phyloP scores from a whole-genome alignment of 2,113 vertebrate species.

The Mesocricetus auratus region DNA sequence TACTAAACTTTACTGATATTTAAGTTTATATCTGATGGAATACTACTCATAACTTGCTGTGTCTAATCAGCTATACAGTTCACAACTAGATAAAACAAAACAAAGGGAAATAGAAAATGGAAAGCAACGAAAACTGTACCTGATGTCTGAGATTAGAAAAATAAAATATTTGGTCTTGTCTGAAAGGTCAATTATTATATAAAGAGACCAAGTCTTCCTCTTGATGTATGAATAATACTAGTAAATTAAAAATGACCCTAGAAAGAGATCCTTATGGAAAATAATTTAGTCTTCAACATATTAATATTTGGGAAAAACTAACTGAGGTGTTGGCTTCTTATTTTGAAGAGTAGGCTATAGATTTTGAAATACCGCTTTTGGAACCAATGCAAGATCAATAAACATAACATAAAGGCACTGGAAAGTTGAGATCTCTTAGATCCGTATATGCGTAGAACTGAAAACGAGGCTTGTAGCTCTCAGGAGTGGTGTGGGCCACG shows the following conservation, averaged over 20 bases:
- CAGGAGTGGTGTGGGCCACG: not conserved
- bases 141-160: slow-evolving; percentile 33
- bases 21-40: not conserved
- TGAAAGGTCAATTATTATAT: not conserved
- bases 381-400: slow-evolving; percentile 40
- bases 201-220: not conserved
- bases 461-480: not conserved
- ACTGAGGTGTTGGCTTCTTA: not conserved
- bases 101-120: not conserved
- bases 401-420: not conserved
- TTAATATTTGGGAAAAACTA: not conserved
- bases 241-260: slow-evolving; percentile 4
- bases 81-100: not conserved
- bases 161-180: not conserved
- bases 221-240: not conserved
- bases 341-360: not conserved
- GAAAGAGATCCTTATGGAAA: not conserved
- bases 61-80: not conserved
- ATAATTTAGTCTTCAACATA: not conserved
- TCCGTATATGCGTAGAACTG: not conserved
- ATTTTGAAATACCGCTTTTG: slow-evolving; percentile 40
- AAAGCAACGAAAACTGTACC: not conserved
- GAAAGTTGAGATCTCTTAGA: not conserved
- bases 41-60: not conserved
- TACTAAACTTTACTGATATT: not conserved